These are phyloP conservation scores for Schizothorax lantsangensis DNA, from an alignment of 2,797 vertebrate genomes.

Conservation along the genomic window DNA sequence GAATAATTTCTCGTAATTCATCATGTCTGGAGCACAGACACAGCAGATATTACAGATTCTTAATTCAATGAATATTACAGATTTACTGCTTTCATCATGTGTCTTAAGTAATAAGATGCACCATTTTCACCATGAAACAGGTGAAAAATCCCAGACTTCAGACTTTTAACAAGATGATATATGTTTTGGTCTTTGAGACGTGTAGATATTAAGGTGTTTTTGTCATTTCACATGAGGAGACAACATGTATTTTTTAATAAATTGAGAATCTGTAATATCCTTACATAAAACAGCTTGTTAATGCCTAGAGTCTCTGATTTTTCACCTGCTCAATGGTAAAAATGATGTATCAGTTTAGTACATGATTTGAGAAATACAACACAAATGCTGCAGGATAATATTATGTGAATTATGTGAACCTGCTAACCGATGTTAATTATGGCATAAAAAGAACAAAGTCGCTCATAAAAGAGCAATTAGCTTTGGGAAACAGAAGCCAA, in stretches of 20 bases:
- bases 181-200: too few species aligned
- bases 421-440: slow-evolving; percentile 26
- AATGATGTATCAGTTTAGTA: neutral
- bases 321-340: neutral
- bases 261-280: neutral
- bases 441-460: slow-evolving; percentile 6
- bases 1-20: too few species aligned
- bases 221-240: neutral
- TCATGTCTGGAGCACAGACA: too few species aligned
- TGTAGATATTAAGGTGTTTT: neutral
- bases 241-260: neutral
- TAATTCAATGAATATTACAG: too few species aligned
- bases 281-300: neutral
- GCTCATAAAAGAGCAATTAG: neutral
- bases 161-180: too few species aligned
- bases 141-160: neutral
- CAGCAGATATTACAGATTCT: too few species aligned
- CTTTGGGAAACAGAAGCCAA: slow-evolving; percentile 12
- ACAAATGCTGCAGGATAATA: neutral
- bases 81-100: neutral
- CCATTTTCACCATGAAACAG: neutral
- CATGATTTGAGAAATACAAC: neutral
- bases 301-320: neutral
- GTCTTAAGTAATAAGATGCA: neutral
- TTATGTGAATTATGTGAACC: neutral